Evolutionary conservation across 2,888 invertebrate genomes (phyloP), one percentile per base, ranked within the genome.

Genomic region (Aromia moschata): DNA sequence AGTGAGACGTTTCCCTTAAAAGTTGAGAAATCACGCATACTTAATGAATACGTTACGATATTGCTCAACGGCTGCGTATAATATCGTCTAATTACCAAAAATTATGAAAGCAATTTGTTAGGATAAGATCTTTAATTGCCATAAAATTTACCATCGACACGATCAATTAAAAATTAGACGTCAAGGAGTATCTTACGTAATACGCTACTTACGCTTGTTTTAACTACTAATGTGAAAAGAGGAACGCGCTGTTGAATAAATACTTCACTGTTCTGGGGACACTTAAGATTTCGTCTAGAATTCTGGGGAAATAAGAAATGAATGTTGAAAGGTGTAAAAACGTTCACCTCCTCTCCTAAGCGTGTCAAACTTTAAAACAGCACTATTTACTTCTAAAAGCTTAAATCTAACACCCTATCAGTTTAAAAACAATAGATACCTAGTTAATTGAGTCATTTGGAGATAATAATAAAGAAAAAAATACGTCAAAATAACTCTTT

Each of bases 161-260:
- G 33, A 5, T 33, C 11, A 33, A 33, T 33, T 33, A 33, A 33
- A 33, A 33, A 33, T 33, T 33, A n/a, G 33, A 33, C 33, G n/a
- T 5, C 11, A 11, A 33, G n/a, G 33, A 33, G n/a, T 33, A 7
- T 7, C n/a, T 33, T 33, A 33, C 7, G 33, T 11, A 33, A 7
- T 11, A 33, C 2, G 33, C 33, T 10, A 33, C 33, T 33, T 33
- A 10, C 3, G 33, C 33, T 3, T 33, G n/a, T 33, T 33, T 33
- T 33, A 11, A 33, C 11, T 33, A 11, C n/a, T 33, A 33, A 33
- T 11, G 33, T 7, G 11, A 33, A 33, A 33, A 33, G 5, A 33
- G 33, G 33, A 33, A 11, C 33, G 3, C n/a, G n/a, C 33, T 10
- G 33, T 33, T 33, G n/a, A n/a, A 11, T 33, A 7, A 33, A 33